Conservation (phyloP, 2,113 vertebrate species). For the Tauraco erythrolophus region DNA sequence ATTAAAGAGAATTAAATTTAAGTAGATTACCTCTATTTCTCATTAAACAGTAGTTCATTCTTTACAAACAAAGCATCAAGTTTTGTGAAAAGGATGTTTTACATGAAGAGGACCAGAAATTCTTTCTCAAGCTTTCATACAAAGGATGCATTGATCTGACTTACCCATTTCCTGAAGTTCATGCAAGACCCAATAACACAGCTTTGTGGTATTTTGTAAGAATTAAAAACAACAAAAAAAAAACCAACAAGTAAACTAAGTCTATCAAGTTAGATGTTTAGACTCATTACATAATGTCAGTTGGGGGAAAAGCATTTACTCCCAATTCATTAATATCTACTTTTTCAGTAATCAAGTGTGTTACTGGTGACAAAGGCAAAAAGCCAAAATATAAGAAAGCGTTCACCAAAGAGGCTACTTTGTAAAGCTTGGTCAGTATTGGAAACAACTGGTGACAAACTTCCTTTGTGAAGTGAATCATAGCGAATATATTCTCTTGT, state of each 20-base stretch:
- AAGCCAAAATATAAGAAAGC: background rate
- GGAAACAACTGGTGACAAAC: background rate
- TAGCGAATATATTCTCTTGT: background rate
- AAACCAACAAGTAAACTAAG: background rate
- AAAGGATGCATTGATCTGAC: background rate
- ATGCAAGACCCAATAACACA: background rate
- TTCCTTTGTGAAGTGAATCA: background rate
- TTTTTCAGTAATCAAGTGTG: background rate
- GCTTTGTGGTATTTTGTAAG: background rate
- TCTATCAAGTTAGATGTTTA: background rate
- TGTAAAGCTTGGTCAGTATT: background rate
- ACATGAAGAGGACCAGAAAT: background rate
- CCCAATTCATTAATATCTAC: background rate
- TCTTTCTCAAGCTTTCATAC: background rate
- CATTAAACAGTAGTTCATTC: background rate
- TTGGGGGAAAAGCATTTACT: background rate
- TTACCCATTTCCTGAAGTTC: background rate
- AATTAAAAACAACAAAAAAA: background rate
- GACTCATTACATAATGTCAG: background rate
- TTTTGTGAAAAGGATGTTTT: background rate
- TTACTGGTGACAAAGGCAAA: background rate
- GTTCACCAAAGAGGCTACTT: background rate
- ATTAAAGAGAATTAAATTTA: background rate
- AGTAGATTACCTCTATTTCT: background rate
- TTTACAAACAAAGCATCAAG: background rate